These are phyloP conservation scores for Drosophila borborema DNA, from an alignment of 2,888 invertebrate genomes.

Conservation along the genomic window DNA sequence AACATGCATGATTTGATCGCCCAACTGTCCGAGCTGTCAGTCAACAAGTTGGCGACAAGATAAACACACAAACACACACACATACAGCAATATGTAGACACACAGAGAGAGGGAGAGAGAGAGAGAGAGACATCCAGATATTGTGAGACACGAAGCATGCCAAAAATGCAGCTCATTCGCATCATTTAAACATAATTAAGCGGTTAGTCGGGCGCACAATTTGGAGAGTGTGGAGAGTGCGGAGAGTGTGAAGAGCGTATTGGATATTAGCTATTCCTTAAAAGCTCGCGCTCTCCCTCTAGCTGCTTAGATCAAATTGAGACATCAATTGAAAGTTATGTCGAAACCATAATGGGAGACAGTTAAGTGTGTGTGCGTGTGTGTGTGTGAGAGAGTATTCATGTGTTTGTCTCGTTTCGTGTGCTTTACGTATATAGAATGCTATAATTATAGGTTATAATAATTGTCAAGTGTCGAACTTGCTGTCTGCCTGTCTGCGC, in stretches of 20 bases:
- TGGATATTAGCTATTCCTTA: slow-evolving; percentile 1
- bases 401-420: neutral
- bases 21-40: slow-evolving; percentile 59
- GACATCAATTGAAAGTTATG: slow-evolving; percentile 76
- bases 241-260: neutral
- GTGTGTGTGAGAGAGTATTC: neutral
- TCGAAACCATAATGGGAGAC: slow-evolving; percentile 55
- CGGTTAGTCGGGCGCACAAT: slow-evolving; percentile 44
- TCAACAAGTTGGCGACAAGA: slow-evolving; percentile 63
- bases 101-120: neutral
- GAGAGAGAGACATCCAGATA: neutral
- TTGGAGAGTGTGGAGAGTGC: neutral
- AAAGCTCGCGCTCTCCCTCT: slow-evolving; percentile 2
- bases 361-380: slow-evolving; percentile 6
- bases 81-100: slow-evolving; percentile 8
- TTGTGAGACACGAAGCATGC: slow-evolving; percentile 45
- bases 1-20: slow-evolving; percentile 59
- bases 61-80: slow-evolving; percentile 48
- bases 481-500: slow-evolving; percentile 35
- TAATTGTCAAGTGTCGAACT: slow-evolving; percentile 61
- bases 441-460: slow-evolving; percentile 72
- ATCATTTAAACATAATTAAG: slow-evolving; percentile 73
- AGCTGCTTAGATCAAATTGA: slow-evolving; percentile 57
- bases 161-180: slow-evolving; percentile 73
- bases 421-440: slow-evolving; percentile 38